A percentile compares a stretch with the other conserved stretches of the same genome.
phyloP scores from a whole-genome alignment of 2,888 invertebrate species.

The Andrena marginata region DNA sequence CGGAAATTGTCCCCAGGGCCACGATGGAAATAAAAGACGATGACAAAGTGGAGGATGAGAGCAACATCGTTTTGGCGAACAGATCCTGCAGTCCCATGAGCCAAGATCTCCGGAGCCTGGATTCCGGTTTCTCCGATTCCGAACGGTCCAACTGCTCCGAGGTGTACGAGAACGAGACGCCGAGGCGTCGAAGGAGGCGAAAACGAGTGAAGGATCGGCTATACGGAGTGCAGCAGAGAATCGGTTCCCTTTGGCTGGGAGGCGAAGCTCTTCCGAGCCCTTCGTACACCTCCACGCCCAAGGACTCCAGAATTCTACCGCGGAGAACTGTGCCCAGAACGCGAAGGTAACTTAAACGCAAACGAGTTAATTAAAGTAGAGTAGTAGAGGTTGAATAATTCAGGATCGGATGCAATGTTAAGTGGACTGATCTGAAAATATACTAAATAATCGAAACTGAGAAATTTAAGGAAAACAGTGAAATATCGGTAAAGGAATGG shows the following conservation, averaged over 20 bases:
- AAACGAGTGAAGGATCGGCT: conserved; percentile 45
- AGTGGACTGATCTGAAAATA: conserved; percentile 21
- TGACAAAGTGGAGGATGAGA: conserved; percentile 27
- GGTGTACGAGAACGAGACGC: conserved; percentile 59
- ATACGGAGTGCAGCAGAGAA: conserved; percentile 9
- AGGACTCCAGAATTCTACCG: conserved; percentile 54
- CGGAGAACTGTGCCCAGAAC: conserved; percentile 21
- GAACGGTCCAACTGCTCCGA: conserved; percentile 87
- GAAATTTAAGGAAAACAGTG: neutral
- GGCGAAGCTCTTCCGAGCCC: conserved; percentile 72
- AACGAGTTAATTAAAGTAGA: neutral
- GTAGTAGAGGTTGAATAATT: neutral
- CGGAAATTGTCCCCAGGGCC: conserved; percentile 14
- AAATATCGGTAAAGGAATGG: too few species aligned
- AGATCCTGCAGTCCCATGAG: conserved; percentile 74
- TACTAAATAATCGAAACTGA: too few species aligned
- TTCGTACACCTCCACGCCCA: conserved; percentile 80
- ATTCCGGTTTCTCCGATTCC: conserved; percentile 93
- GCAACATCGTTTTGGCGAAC: conserved; percentile 10
- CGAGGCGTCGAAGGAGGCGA: conserved; percentile 50
- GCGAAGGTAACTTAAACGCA: conserved; percentile 44
- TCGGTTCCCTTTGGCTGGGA: conserved; percentile 46
- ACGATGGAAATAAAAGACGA: conserved; percentile 45
- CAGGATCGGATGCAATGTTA: conserved; percentile 28
- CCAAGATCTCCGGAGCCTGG: conserved; percentile 88